Conservation (phyloP, 2,113 vertebrate species). For the Sphyrna mokarran region DNA sequence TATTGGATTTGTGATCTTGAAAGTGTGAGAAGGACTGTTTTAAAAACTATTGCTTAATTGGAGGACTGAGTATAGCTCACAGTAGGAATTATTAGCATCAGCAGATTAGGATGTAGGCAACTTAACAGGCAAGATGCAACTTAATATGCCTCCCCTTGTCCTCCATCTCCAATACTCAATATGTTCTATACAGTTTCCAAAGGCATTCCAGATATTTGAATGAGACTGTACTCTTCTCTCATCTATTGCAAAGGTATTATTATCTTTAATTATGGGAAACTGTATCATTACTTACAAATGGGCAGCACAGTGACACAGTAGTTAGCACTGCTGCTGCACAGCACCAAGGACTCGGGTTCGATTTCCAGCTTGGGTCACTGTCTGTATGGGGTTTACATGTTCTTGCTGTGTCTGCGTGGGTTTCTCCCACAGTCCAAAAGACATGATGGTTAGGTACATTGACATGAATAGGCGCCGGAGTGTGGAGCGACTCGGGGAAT, state of each 20-base stretch:
- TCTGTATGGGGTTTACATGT: no score
- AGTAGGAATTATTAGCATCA: not conserved
- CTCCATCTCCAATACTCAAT: not conserved
- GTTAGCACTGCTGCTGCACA: no score
- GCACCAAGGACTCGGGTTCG: no score
- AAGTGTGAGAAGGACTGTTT: not conserved
- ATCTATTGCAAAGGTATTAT: not conserved
- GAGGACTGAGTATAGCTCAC: not conserved
- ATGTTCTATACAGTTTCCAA: not conserved
- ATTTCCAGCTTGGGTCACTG: no score
- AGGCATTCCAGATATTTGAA: not conserved
- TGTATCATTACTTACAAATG: not conserved
- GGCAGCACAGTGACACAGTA: no score
- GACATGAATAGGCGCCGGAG: no score
- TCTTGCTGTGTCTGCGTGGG: no score
- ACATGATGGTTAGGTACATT: no score
- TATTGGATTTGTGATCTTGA: not conserved
- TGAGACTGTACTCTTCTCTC: not conserved
- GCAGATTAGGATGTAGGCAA: not conserved
- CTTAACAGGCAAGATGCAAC: not conserved
- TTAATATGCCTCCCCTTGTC: not conserved
- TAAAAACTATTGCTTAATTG: not conserved
- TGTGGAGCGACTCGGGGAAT: no score
- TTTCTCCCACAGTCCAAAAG: no score
- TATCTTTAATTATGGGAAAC: not conserved